Conservation (phyloP, 2,888 invertebrate genomes). For the Drosophila paucipuncta region DNA sequence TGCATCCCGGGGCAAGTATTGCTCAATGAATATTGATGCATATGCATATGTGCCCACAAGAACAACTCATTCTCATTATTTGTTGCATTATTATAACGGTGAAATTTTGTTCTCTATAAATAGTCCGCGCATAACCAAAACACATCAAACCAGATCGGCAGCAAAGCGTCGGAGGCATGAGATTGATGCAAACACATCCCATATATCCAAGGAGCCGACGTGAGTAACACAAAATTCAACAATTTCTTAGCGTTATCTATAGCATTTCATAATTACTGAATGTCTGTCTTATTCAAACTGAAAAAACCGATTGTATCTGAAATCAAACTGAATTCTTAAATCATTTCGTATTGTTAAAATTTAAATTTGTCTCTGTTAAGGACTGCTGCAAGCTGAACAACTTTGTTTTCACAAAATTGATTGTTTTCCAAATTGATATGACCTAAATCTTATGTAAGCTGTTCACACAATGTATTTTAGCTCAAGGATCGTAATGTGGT, state of each 20-base stretch:
- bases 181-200: constrained; percentile 86
- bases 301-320: neutral
- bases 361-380: neutral
- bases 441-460: neutral
- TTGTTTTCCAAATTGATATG: neutral
- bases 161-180: constrained; percentile 89
- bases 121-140: constrained; percentile 82
- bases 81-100: constrained; percentile 29
- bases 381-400: neutral
- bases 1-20: constrained; percentile 34
- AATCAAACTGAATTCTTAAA: neutral
- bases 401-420: neutral
- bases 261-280: neutral
- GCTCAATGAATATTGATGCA: constrained; percentile 20
- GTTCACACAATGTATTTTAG: neutral
- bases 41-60: constrained; percentile 11
- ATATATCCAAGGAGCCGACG: constrained; percentile 84
- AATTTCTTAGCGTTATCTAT: neutral
- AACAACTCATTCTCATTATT: constrained; percentile 25
- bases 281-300: neutral
- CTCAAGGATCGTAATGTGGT: neutral
- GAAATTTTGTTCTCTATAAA: constrained; percentile 54
- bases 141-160: constrained; percentile 80
- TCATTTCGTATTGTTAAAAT: too few species aligned
- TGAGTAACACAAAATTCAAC: constrained; percentile 66